Base-by-base conservation (phyloP, 1,140 invertebrate species). In the Drosophila funebris region DNA sequence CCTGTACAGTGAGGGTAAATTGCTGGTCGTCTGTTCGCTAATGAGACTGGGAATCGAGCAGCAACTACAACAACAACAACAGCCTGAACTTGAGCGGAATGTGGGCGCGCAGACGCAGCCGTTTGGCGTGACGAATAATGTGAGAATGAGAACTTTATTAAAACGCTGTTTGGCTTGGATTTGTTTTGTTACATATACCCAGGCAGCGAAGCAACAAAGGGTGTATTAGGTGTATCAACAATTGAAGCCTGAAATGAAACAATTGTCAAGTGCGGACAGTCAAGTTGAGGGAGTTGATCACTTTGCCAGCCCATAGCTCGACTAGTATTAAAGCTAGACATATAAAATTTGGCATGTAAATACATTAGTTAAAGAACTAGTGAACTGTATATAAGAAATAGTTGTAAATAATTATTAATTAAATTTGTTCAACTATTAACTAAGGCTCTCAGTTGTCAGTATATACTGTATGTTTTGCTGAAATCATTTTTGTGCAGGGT, bases 131-230 rank as follows among this genome's bases (percentile, higher is more conserved):
- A 75, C 72, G 72, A 75, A 75, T 75, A 71, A 75, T 75, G 72
- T 75, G 72, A 70, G 72, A 74, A 62, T 76, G 74, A 76, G 64
- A 76, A 74, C 72, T 78, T 77, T 71, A 71, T 77, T 74, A 71
- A 75, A 69, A 48, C 64, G 33, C 24, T 44, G 24, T 62, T 64
- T 56, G 43, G 62, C n/a, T n/a, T 46, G 36, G 58, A 70, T 70
- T 70, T 70, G 67, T 46, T 14, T 31, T 18, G 33, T 48, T 52
- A 5, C 4, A 18, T n/a, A 52, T 62, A 33, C 43, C 61, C 68
- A 31, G 33, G 52, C 43, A 70, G 16, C 9, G 11, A 24, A 20
- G 36, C 27, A 20, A 22, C 41, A 14, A 37, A 7, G 41, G 54
- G 44, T 43, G 24, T 58, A 20, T 22, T 18, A 13, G 44, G 14